A percentile compares a stretch with the other conserved stretches of the same genome.
These are phyloP conservation scores for Paramacrobiotus metropolitanus DNA, from an alignment of 1,140 invertebrate species.

Conservation along the genomic window DNA sequence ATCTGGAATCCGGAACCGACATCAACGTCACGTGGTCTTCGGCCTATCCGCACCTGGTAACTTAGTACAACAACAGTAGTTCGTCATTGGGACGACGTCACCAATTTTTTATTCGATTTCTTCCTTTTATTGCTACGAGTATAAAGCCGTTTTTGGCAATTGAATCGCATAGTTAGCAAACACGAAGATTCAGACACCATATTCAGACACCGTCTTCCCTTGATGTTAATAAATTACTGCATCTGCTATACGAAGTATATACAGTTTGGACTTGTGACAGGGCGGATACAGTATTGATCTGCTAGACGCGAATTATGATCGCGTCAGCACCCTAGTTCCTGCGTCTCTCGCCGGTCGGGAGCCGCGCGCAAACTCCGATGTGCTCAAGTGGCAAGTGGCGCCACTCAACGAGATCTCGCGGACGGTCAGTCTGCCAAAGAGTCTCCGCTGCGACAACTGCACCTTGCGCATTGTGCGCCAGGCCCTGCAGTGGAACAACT, in stretches of 20 bases:
- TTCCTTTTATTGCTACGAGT: slow-evolving; percentile 19
- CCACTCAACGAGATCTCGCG: slow-evolving; percentile 29
- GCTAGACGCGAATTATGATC: slow-evolving; percentile 49
- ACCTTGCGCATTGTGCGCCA: slow-evolving; percentile 62
- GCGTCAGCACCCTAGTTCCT: slow-evolving; percentile 56
- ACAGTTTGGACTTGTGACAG: slow-evolving; percentile 27
- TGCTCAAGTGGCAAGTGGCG: slow-evolving; percentile 45
- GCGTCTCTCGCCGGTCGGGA: slow-evolving; percentile 34
- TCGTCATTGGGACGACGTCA: not conserved
- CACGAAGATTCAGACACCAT: too few species aligned
- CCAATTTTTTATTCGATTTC: slow-evolving; percentile 3
- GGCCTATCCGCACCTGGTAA: slow-evolving; percentile 71
- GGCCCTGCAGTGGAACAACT: slow-evolving; percentile 57
- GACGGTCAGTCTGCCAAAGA: slow-evolving; percentile 45
- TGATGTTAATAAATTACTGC: too few species aligned
- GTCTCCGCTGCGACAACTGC: slow-evolving; percentile 66
- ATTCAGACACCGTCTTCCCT: too few species aligned
- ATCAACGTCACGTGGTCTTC: slow-evolving; percentile 82
- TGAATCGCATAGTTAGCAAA: not conserved
- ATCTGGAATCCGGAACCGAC: slow-evolving; percentile 49
- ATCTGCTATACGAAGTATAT: too few species aligned
- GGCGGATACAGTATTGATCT: slow-evolving; percentile 63
- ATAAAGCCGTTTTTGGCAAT: not conserved
- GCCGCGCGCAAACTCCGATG: slow-evolving; percentile 33
- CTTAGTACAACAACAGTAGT: not conserved